Conservation (phyloP, 2,888 invertebrate species). For the Cryptus viduatorius region DNA sequence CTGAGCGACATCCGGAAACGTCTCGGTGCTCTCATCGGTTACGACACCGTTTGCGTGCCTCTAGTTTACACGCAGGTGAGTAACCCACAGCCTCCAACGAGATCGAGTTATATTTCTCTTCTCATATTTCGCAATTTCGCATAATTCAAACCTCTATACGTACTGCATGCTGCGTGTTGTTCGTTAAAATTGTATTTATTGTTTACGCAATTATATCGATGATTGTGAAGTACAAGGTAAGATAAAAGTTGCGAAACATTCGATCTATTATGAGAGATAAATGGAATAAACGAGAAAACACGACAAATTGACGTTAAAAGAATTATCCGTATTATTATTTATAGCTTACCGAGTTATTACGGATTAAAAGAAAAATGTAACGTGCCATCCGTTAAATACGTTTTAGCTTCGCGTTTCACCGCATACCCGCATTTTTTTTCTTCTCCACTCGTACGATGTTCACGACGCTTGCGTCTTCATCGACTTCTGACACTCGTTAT, state of each 20-base stretch:
- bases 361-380: neutral
- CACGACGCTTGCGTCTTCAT: slow-evolving; percentile 70
- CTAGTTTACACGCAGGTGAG: slow-evolving; percentile 96
- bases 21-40: slow-evolving; percentile 94
- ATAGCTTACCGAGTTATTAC: neutral
- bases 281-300: neutral
- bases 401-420: neutral
- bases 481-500: slow-evolving; percentile 54
- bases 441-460: neutral
- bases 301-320: neutral
- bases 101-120: slow-evolving; percentile 18
- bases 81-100: slow-evolving; percentile 43
- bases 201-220: neutral
- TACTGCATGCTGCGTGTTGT: neutral
- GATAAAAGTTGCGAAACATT: slow-evolving; percentile 1
- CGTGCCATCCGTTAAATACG: slow-evolving; percentile 11
- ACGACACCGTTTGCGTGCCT: slow-evolving; percentile 96
- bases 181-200: slow-evolving; percentile 4
- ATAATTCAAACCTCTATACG: neutral
- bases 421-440: neutral
- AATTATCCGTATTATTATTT: neutral
- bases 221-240: slow-evolving; percentile 7
- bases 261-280: slow-evolving; percentile 9
- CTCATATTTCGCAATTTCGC: slow-evolving; percentile 19
- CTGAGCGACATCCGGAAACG: slow-evolving; percentile 94